Percentiles rank a stretch among this genome's conserved stretches.
Evolutionary conservation across 2,797 vertebrate species (phyloP).

Genomic region (Galago senegalensis): DNA sequence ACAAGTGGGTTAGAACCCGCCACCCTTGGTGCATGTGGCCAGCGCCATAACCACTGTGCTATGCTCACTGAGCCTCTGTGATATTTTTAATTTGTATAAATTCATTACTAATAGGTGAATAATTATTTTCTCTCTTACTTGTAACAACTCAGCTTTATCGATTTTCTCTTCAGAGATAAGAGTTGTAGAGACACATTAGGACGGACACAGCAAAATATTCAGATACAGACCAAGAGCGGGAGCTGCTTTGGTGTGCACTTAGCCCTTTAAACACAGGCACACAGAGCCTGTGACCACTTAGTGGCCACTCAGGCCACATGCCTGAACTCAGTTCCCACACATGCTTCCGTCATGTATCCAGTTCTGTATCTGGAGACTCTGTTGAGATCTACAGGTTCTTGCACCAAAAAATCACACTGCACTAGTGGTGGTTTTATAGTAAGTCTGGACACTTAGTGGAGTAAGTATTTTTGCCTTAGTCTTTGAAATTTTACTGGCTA

Average conservation of each 20-base stretch:
- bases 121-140: not conserved
- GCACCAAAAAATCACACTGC: not conserved
- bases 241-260: not conserved
- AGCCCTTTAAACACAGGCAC: not conserved
- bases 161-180: not conserved
- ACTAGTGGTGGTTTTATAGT: rapidly evolving
- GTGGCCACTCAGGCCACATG: too few species aligned
- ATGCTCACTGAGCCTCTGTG: too few species aligned
- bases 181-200: not conserved
- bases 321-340: not conserved
- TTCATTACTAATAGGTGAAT: not conserved
- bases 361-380: not conserved
- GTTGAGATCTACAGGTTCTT: not conserved
- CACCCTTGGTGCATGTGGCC: too few species aligned
- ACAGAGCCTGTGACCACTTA: not conserved
- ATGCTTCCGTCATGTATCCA: too few species aligned
- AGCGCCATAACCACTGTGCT: too few species aligned
- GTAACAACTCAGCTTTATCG: not conserved
- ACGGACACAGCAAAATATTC: too few species aligned
- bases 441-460: not conserved
- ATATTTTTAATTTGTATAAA: not conserved
- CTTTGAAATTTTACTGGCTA: not conserved
- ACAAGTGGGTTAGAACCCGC: too few species aligned
- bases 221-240: not conserved
- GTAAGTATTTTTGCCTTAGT: too few species aligned